Evolutionary conservation across 2,113 vertebrate species (phyloP), one percentile per base, ranked within the genome.

Genomic region (Laticauda colubrina): DNA sequence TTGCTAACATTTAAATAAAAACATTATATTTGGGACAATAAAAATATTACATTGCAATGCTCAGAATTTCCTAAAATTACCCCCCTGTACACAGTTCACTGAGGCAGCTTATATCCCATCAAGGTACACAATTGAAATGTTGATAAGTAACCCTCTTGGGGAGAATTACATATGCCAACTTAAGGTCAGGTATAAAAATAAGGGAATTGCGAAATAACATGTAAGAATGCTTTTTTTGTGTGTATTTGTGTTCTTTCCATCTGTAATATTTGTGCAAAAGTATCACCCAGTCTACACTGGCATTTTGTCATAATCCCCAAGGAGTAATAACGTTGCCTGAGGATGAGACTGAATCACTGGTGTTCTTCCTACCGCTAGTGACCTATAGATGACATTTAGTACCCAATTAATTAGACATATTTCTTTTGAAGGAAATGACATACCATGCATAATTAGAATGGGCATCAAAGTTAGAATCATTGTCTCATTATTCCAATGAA

Each of bases 341-440:
- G 95, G 94, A 97, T 91, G 95, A 97, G 96, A 96, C 88, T 0
- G 0, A 96, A 94, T 94, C 94, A 96, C 94, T 94, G 93, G 95
- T 97, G 95, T 97, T 97, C 95, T 97, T 96, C 95, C 92, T 96
- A 94, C 95, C 98, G 96, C 97, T 96, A 97, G 96, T 96, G 98
- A 98, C 97, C 97, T 98, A 98, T 97, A 96, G 95, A 96, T 98
- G 97, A 97, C 97, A 98, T 98, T 98, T 98, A 96, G 95, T 96
- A 96, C 95, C 95, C 97, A 97, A 98, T 97, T 98, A 98, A 98
- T 97, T 98, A 97, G 95, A 95, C 94, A 85, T 89, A 95, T 97
- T 96, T 96, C 95, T 96, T 97, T 94, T 94, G 94, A 97, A 97
- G 96, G 95, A 97, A 97, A 96, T 94, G 94, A 94, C 0, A 81